Conservation (phyloP, 2,888 invertebrate genomes). For the Therioaphis trifolii region DNA sequence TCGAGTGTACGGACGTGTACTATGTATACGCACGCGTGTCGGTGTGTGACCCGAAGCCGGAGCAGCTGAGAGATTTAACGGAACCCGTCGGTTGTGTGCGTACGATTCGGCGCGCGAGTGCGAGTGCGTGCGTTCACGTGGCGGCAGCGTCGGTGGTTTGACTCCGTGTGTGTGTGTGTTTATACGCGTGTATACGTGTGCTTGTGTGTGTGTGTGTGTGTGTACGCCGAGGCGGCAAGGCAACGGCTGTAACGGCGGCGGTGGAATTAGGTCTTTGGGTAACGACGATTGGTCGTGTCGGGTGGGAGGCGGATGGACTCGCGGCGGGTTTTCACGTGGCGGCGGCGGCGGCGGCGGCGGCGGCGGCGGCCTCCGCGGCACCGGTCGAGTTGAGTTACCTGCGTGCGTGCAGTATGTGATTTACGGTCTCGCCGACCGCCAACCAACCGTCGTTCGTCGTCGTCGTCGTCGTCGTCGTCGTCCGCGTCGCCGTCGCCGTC, state of each 20-base stretch:
- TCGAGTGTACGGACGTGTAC: background rate
- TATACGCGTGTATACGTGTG: no score
- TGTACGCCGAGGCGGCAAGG: background rate
- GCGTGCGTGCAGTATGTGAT: constrained; percentile 61
- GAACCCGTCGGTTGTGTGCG: constrained; percentile 54
- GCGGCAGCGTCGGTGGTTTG: no score
- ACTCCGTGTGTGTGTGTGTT: constrained; percentile 18
- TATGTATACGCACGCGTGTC: background rate
- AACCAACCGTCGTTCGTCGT: constrained; percentile 37
- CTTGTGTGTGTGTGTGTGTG: no score
- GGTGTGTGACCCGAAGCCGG: constrained; percentile 45
- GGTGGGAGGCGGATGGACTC: constrained; percentile 62
- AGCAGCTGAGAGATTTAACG: constrained; percentile 58
- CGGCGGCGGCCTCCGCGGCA: constrained; percentile 29
- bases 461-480: constrained; percentile 9
- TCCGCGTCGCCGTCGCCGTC: background rate
- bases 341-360: constrained; percentile 41
- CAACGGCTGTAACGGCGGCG: no score
- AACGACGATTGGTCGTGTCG: constrained; percentile 42
- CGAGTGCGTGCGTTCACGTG: background rate
- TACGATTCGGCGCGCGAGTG: background rate
- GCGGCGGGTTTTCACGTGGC: constrained; percentile 62
- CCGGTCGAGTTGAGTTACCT: constrained; percentile 58
- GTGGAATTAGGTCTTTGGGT: constrained; percentile 61
- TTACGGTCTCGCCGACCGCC: constrained; percentile 62